Evolutionary conservation across 1,140 invertebrate genomes (phyloP).

Genomic region (Tribolium madens): DNA sequence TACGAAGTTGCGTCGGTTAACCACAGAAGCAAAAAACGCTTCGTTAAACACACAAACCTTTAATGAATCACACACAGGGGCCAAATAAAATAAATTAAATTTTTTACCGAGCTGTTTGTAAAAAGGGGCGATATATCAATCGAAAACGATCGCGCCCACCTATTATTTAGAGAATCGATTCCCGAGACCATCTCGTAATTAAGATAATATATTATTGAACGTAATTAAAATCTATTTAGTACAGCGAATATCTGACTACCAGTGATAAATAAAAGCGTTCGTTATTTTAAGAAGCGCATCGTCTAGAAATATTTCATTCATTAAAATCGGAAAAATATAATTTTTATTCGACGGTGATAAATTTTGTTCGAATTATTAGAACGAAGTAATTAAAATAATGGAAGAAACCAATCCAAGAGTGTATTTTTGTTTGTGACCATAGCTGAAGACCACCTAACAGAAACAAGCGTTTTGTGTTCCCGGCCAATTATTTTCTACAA

Average conservation of each 20-base stretch:
- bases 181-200: conserved; percentile 51
- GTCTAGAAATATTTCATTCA: conserved; percentile 31
- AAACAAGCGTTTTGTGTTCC: conserved; percentile 61
- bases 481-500: conserved; percentile 61
- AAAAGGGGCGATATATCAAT: conserved; percentile 50
- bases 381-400: conserved; percentile 27
- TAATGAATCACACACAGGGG: conserved; percentile 57
- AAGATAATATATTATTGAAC: conserved; percentile 60
- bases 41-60: conserved; percentile 50
- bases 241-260: conserved; percentile 53
- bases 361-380: background rate
- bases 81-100: conserved; percentile 59
- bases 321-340: background rate
- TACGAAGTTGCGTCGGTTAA: conserved; percentile 45
- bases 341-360: too few relatives aligned
- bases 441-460: conserved; percentile 56
- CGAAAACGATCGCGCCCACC: conserved; percentile 51
- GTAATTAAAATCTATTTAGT: conserved; percentile 61
- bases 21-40: conserved; percentile 46
- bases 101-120: conserved; percentile 48
- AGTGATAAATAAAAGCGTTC: conserved; percentile 52
- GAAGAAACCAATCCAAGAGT: conserved; percentile 42
- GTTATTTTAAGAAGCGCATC: conserved; percentile 33
- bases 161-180: conserved; percentile 44
- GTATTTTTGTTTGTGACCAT: conserved; percentile 50